A percentile compares a stretch with the other conserved stretches of the same genome.
Conservation (phyloP, 2,113 vertebrate species). For the Hyla sarda region DNA sequence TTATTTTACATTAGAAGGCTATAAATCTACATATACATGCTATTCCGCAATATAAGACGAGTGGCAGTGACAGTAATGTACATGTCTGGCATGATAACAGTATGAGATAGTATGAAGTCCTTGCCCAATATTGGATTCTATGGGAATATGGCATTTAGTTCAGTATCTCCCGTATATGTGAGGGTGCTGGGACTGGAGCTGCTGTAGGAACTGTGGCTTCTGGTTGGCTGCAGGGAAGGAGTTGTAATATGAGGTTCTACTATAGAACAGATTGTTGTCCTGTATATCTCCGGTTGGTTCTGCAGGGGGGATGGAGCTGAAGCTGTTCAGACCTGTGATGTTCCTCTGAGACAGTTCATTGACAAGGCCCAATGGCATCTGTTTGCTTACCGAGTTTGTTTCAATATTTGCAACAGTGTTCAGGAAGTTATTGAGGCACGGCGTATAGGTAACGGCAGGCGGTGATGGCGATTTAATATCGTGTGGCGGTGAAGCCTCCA, state of each 20-base stretch:
- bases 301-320: slow-evolving; percentile 47
- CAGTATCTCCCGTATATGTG: slow-evolving; percentile 86
- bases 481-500: slow-evolving; percentile 73
- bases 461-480: slow-evolving; percentile 81
- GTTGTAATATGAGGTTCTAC: slow-evolving; percentile 83
- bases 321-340: slow-evolving; percentile 72
- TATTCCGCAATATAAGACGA: background rate
- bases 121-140: no score
- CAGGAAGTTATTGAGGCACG: slow-evolving; percentile 91
- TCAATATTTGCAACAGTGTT: slow-evolving; percentile 84
- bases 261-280: slow-evolving; percentile 76
- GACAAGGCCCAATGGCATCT: slow-evolving; percentile 68
- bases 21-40: background rate
- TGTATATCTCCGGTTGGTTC: slow-evolving; percentile 68
- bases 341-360: slow-evolving; percentile 77
- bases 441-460: slow-evolving; percentile 70
- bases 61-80: background rate
- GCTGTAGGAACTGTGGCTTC: slow-evolving; percentile 82
- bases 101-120: no score
- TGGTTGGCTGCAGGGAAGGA: slow-evolving; percentile 82
- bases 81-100: background rate
- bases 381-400: slow-evolving; percentile 64
- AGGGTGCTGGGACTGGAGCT: slow-evolving; percentile 93
- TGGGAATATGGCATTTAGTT: slow-evolving; percentile 58
- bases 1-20: background rate